Evolutionary conservation across 2,113 vertebrate species (phyloP).

Genomic region (Genyomyrus donnyi): DNA sequence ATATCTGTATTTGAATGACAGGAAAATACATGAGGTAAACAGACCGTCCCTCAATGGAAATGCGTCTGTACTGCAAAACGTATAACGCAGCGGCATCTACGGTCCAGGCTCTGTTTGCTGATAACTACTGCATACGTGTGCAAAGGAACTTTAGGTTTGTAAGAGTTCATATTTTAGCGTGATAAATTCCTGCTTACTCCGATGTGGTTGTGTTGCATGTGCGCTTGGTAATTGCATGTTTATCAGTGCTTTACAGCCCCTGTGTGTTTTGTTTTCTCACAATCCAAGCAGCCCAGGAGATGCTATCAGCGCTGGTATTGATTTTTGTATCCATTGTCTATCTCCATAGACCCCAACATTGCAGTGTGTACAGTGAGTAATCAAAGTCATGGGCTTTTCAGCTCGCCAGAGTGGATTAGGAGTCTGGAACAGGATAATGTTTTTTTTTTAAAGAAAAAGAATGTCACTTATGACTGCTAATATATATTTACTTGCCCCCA

Average conservation of each 20-base stretch:
- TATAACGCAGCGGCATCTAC: not conserved
- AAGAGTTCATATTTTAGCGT: not conserved
- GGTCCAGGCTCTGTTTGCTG: not conserved
- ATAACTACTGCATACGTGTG: not conserved
- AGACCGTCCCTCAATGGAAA: not conserved
- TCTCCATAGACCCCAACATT: conserved; percentile 10
- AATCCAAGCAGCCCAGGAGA: not conserved
- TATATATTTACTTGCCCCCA: not conserved
- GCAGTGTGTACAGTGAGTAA: not conserved
- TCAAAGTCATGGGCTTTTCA: not conserved
- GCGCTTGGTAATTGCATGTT: conserved; percentile 11
- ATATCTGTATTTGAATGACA: not conserved
- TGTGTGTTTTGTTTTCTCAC: conserved; percentile 8
- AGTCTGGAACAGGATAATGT: not conserved
- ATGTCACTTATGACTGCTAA: not conserved
- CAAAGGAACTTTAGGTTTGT: not conserved
- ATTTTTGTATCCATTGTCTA: conserved; percentile 12
- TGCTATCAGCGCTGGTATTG: conserved; percentile 5
- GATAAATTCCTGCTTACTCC: not conserved
- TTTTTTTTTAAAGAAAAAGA: not conserved
- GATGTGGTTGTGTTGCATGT: not conserved
- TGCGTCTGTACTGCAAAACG: not conserved
- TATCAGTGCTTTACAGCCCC: conserved; percentile 14
- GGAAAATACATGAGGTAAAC: not conserved
- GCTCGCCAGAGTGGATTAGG: not conserved